Conservation (phyloP, 1,140 invertebrate genomes). For the Ladona fulva region DNA sequence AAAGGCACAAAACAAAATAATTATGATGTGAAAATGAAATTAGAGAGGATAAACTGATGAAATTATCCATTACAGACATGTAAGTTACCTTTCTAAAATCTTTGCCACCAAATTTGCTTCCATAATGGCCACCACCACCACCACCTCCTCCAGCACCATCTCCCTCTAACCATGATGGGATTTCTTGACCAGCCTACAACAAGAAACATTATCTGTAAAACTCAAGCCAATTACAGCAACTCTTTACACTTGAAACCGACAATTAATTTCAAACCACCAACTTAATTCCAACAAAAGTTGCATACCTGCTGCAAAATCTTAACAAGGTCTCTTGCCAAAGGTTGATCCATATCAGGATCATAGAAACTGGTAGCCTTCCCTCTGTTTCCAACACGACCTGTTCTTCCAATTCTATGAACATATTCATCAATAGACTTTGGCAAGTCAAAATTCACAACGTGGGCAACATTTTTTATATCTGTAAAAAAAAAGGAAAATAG, state of each 20-base stretch:
- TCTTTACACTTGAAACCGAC: neutral
- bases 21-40: no score
- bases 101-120: constrained; percentile 40
- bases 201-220: neutral
- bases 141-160: constrained; percentile 29
- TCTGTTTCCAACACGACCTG: constrained; percentile 84
- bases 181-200: constrained; percentile 39
- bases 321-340: constrained; percentile 53
- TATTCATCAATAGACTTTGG: constrained; percentile 85
- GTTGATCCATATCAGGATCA: constrained; percentile 51
- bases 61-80: no score
- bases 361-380: constrained; percentile 86
- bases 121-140: constrained; percentile 29
- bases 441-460: constrained; percentile 89
- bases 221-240: neutral
- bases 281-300: neutral
- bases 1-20: no score
- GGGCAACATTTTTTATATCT: constrained; percentile 72
- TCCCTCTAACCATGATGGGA: constrained; percentile 51
- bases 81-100: constrained; percentile 39
- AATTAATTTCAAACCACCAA: neutral
- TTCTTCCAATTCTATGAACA: constrained; percentile 90
- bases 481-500: constrained; percentile 30
- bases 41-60: no score
- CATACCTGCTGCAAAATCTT: constrained; percentile 54